Evolutionary conservation across 1,140 invertebrate genomes (phyloP).

Genomic region (Acromyrmex charruanus): DNA sequence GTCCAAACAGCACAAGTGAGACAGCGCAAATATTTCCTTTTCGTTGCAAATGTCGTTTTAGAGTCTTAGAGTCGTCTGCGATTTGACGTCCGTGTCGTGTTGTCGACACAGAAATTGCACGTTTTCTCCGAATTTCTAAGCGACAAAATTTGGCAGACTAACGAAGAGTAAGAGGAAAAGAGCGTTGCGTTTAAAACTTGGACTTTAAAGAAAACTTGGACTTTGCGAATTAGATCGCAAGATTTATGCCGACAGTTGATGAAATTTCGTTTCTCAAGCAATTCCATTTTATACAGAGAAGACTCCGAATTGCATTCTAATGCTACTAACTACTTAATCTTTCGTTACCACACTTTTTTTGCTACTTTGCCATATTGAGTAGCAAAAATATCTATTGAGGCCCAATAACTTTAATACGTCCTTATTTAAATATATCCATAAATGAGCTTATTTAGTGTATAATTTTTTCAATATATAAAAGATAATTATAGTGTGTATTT

Average conservation of each 20-base stretch:
- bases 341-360: no score
- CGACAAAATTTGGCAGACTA: neutral
- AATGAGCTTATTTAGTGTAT: no score
- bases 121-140: neutral
- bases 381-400: no score
- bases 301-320: neutral
- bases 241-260: neutral
- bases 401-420: no score
- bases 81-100: neutral
- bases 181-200: neutral
- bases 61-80: neutral
- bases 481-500: no score
- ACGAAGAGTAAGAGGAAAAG: neutral
- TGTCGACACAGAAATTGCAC: constrained; percentile 15
- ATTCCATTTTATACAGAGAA: neutral
- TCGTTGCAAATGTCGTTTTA: neutral
- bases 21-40: constrained; percentile 35
- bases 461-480: no score
- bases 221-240: neutral
- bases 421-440: no score
- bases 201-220: neutral
- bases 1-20: constrained; percentile 7
- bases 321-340: no score
- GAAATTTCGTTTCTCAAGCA: neutral
- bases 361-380: no score